These are phyloP conservation scores for Sceliomorpha sp. DNA, from an alignment of 2,888 invertebrate species.

Conservation along the genomic window DNA sequence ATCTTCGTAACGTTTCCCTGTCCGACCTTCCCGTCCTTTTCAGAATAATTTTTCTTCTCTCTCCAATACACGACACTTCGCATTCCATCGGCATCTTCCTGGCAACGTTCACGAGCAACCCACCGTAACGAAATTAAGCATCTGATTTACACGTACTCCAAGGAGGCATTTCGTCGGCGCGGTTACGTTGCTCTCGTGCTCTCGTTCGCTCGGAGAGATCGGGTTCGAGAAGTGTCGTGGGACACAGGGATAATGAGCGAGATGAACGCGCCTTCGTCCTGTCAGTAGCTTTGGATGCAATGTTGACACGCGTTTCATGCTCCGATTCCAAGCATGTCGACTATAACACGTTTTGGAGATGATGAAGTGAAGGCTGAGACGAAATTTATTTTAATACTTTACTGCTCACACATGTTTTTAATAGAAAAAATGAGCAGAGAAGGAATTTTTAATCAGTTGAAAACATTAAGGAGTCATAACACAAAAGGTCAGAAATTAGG, in stretches of 20 bases:
- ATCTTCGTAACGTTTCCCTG: conserved; percentile 36
- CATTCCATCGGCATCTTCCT: neutral
- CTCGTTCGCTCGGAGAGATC: conserved; percentile 43
- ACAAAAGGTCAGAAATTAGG: too few relatives aligned
- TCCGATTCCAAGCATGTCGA: conserved; percentile 26
- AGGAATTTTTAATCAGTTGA: too few relatives aligned
- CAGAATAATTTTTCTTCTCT: conserved; percentile 13
- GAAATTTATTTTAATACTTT: too few relatives aligned
- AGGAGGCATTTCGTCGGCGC: conserved; percentile 31
- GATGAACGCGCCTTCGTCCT: conserved; percentile 38
- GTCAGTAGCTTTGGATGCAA: conserved; percentile 31
- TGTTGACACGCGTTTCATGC: conserved; percentile 15
- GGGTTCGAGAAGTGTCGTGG: conserved; percentile 27
- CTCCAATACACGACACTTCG: neutral
- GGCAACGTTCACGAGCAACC: conserved; percentile 46
- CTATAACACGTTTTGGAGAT: conserved; percentile 34
- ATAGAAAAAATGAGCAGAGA: too few relatives aligned
- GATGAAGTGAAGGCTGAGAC: too few relatives aligned
- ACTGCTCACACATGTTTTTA: too few relatives aligned
- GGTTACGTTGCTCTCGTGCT: conserved; percentile 42
- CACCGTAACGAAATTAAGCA: conserved; percentile 67
- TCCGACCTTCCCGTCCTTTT: conserved; percentile 12
- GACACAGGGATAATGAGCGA: conserved; percentile 39
- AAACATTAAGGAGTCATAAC: too few relatives aligned
- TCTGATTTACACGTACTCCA: conserved; percentile 65